Conservation (phyloP, 2,888 invertebrate genomes). For the Platycnemis pennipes region DNA sequence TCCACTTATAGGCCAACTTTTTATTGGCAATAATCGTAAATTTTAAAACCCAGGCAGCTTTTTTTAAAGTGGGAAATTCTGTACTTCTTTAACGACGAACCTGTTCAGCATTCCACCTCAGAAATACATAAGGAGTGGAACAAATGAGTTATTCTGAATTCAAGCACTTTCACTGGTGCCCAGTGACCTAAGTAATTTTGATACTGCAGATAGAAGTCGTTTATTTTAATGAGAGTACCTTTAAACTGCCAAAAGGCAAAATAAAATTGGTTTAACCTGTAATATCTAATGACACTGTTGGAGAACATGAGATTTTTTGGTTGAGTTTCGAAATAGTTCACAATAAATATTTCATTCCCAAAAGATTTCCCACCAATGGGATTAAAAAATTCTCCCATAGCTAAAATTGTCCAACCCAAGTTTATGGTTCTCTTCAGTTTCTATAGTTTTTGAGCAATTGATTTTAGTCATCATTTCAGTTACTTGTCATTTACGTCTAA, state of each 20-base stretch:
- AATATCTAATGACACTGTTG: background rate
- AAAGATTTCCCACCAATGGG: too few relatives aligned
- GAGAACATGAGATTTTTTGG: background rate
- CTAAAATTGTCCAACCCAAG: too few relatives aligned
- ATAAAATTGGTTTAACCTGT: background rate
- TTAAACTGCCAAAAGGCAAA: background rate
- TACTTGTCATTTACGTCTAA: too few relatives aligned
- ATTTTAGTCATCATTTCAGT: too few relatives aligned
- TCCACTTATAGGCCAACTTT: slow-evolving; percentile 48
- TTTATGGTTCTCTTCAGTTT: too few relatives aligned
- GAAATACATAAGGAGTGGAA: background rate
- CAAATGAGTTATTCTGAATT: background rate
- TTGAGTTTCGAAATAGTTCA: too few relatives aligned
- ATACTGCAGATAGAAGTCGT: background rate
- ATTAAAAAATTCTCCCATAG: too few relatives aligned
- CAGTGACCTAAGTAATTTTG: slow-evolving; percentile 1
- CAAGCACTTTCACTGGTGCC: slow-evolving; percentile 24
- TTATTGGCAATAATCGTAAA: slow-evolving; percentile 47
- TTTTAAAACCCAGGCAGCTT: slow-evolving; percentile 32
- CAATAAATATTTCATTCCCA: too few relatives aligned
- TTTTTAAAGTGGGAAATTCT: slow-evolving; percentile 40
- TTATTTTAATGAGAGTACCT: background rate
- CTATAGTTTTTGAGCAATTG: too few relatives aligned
- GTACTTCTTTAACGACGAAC: slow-evolving; percentile 28
- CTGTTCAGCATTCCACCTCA: background rate